Conservation (phyloP, 2,113 vertebrate species). For the Leuciscus idus region DNA sequence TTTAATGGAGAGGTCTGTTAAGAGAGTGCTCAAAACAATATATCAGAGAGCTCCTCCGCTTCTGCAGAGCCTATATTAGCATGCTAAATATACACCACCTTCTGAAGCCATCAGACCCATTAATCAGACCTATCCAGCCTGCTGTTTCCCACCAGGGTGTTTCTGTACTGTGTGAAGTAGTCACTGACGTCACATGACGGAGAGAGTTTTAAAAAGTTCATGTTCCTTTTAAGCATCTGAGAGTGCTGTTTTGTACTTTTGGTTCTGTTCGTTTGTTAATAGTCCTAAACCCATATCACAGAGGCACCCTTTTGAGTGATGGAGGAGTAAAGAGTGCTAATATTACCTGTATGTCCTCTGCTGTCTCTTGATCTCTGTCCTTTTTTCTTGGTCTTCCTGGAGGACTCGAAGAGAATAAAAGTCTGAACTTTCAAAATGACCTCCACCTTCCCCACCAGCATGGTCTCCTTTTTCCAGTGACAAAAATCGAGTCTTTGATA, state of each 20-base stretch:
- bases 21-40: neutral
- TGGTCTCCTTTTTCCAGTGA: neutral
- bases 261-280: neutral
- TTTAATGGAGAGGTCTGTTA: constrained; percentile 13
- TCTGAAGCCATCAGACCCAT: constrained; percentile 12
- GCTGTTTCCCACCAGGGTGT: constrained; percentile 23
- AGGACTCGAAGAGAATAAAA: neutral
- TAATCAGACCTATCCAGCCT: constrained; percentile 18
- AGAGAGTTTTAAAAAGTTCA: neutral
- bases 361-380: neutral
- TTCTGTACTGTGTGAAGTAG: neutral
- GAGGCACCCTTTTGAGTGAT: neutral
- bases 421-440: neutral
- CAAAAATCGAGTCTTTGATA: neutral
- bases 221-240: neutral
- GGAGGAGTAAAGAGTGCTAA: neutral
- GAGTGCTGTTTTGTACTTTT: neutral
- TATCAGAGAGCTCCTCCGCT: neutral
- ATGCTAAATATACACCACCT: constrained; percentile 27
- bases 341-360: neutral
- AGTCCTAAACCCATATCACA: neutral
- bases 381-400: neutral
- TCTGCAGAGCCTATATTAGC: constrained; percentile 10
- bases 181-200: neutral
- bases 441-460: neutral